Evolutionary conservation across 2,113 vertebrate genomes (phyloP), one percentile per base, ranked within the genome.

Genomic region (Apaloderma vittatum): DNA sequence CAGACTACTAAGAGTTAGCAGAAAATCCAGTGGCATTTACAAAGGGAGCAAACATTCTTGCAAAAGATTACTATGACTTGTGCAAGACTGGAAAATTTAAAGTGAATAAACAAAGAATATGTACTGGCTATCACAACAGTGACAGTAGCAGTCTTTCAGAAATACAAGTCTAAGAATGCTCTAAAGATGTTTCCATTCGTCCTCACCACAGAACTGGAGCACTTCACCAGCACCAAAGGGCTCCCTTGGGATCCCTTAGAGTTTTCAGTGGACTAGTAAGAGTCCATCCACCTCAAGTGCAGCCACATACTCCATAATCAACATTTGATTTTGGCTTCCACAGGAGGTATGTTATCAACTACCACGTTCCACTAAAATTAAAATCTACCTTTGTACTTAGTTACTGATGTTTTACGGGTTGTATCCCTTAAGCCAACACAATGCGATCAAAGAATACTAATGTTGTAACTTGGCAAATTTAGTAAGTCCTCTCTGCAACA

Each of bases 61-160:
- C 12, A 16, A 62, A 15, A 46, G 15, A 70, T n/a, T 22, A 29
- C 29, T 22, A 34, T 1, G 32, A 49, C 30, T 54, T 34, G 62
- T 80, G 54, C 54, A 77, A 70, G 34, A 11, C 3, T 5, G 20
- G 29, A 5, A 32, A 58, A 49, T 29, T 2, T 43, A 32, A 74
- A 78, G 79, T 43, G 11, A 52, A 46, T 32, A 49, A 66, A 48
- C 22, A 34, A 29, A 2, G 8, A 23, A 9, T 18, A n/a, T 12
- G 6, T 12, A 12, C 46, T 22, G 21, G 3, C 49, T 49, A 16
- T 2, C 21, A 8, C 9, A 46, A 13, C 3, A 9, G 10, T 3
- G 45, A 15, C 15, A 32, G 58, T 4, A 72, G 36, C 52, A 46
- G 21, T 52, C 14, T 21, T 75, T 80, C 85, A 68, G 51, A 13